Evolutionary conservation across 2,113 vertebrate genomes (phyloP).

Genomic region (Leuciscus idus): DNA sequence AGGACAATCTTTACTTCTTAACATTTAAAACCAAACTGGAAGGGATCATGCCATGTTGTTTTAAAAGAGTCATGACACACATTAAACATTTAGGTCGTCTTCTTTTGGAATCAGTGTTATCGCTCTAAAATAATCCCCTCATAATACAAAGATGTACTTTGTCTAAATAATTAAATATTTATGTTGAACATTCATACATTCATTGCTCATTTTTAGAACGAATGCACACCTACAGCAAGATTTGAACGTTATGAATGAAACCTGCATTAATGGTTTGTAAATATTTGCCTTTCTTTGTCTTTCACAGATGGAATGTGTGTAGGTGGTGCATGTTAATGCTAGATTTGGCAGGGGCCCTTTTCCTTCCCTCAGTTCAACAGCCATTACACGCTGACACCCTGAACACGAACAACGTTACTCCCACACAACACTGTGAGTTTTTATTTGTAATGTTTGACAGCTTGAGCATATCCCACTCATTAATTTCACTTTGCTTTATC

Average conservation of each 20-base stretch:
- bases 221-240: background rate
- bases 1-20: slow-evolving; percentile 9
- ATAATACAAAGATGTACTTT: background rate
- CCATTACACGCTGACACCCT: background rate
- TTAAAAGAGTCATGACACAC: background rate
- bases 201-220: background rate
- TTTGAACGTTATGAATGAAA: background rate
- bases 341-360: slow-evolving; percentile 18
- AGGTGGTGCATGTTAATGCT: slow-evolving; percentile 47
- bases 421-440: background rate
- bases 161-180: background rate
- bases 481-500: background rate
- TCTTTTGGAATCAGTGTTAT: background rate
- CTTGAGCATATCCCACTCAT: background rate
- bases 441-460: background rate
- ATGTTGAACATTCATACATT: background rate
- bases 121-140: background rate
- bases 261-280: background rate
- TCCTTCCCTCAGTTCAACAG: background rate
- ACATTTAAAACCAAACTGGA: background rate
- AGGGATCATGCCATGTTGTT: background rate
- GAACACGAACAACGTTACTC: background rate
- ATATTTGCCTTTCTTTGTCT: slow-evolving; percentile 11
- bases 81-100: background rate
- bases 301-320: slow-evolving; percentile 58